Evolutionary conservation across 2,113 vertebrate species (phyloP), one percentile per base, ranked within the genome.

Genomic region (Lagopus leucura): DNA sequence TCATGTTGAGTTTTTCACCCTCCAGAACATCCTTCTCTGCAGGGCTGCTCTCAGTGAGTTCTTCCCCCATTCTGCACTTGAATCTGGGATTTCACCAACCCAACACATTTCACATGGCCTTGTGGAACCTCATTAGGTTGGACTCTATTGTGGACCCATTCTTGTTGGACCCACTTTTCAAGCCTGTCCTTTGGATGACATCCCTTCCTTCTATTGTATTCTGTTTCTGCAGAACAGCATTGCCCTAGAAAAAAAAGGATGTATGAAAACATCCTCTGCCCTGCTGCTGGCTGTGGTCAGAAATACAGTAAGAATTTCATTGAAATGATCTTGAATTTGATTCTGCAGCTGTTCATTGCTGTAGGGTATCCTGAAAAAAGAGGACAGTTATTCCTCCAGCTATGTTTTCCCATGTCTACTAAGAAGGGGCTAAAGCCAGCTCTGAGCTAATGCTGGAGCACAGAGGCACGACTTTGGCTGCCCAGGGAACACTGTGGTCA

Each of bases 381-480:
- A 24, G n/a, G 14, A 4, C 34, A 14, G 20, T 12, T 32, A 32
- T 43, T 18, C 20, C 43, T 85, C 38, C 38, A 52, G 32, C 19
- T 70, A 43, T 52, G 4, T 28, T 65, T 73, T 66, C 54, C 32
- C 42, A 0, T 27, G 20, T 34, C 15, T 28, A 17, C n/a, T 3
- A 1, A 9, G 52, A 27, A 66, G 12, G 43, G 24, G 40, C 36
- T 76, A 67, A 61, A 75, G 30, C 4, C 43, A 69, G 43, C 66
- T 74, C 0, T 0, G 21, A 43, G 27, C 3, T 10, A 3, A 50
- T 36, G 0, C 4, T 69, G 90, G 18, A 89, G 13, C 48, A 17
- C 19, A 32, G 36, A 40, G 66, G 8, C 17, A 10, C 15, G 8
- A 2, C 25, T 25, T 19, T 11, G 63, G 57, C 5, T 34, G 48